phyloP scores from a whole-genome alignment of 2,113 vertebrate species.

The Cettia cetti region DNA sequence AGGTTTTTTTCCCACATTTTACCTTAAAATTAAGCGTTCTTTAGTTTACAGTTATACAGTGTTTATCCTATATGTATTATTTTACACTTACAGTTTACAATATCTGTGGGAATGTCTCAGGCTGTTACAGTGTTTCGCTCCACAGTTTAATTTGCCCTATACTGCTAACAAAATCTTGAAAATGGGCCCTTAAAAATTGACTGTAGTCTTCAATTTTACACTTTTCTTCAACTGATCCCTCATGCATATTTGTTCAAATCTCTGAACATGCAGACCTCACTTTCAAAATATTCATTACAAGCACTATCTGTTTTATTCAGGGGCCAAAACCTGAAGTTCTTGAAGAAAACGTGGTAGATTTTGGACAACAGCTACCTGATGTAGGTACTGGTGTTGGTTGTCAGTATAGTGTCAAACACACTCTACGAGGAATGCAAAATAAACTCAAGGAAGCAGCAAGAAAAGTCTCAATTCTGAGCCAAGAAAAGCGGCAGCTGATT shows the following conservation, averaged over 20 bases:
- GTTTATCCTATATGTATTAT: neutral
- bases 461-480: slow-evolving; percentile 74
- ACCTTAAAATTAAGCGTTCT: neutral
- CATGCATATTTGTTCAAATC: neutral
- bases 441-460: slow-evolving; percentile 79
- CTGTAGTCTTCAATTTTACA: neutral
- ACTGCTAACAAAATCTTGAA: neutral
- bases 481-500: slow-evolving; percentile 84
- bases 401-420: neutral
- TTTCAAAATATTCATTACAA: neutral
- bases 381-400: neutral
- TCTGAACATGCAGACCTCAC: neutral
- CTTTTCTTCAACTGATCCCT: neutral
- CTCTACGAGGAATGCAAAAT: slow-evolving; percentile 30
- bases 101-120: neutral
- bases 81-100: neutral
- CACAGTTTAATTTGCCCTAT: neutral
- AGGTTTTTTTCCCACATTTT: neutral
- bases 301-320: slow-evolving; percentile 39
- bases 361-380: slow-evolving; percentile 31
- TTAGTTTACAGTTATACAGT: neutral
- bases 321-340: neutral
- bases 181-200: neutral
- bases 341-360: slow-evolving; percentile 30
- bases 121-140: neutral